Base-by-base conservation (phyloP, 2,888 invertebrate species). In the Frankliniella fusca region DNA sequence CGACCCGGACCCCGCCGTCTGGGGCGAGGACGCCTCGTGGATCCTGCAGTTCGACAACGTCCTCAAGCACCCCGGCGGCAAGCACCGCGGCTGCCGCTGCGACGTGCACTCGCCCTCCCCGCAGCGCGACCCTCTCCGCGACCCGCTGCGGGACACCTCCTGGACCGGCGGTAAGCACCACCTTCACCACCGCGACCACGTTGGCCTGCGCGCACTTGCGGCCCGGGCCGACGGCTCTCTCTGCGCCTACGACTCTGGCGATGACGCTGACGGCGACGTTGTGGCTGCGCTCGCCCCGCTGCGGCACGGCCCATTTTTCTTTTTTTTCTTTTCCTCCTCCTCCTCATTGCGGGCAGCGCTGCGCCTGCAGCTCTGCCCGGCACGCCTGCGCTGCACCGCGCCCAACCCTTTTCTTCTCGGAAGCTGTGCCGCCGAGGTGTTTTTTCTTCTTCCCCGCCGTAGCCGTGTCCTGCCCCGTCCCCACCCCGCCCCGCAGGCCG, bases 31-130 rank as follows among this genome's bases (percentile, higher is more conserved):
- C 85, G 88, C 89, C 85, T 88, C 87, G 82, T 90, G 90, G 90
- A 90, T 90, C 82, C 87, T 89, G 76, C 88, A 89, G 83, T 90
- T 90, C 88, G 90, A 90, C 86, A 89, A 89, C 85, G 88, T 90
- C 84, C 88, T 90, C 70, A 89, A 89, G 83, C 89, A 89, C 85
- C 89, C 89, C 5, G 89, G 88, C 70, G 88, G 88, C 18, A 86
- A 88, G 81, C 87, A 88, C 65, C 87, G 88, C 83, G 89, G 89
- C 80, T 89, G 89, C 84, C 87, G 87, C 82, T 89, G 88, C 84
- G 89, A 89, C 84, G 86, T 88, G 81, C 88, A 89, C 84, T 87
- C 70, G 70, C 70, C 70, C 23, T 76, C 70, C 11, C 70, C 70
- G 23, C 70, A 76, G 70, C 70, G 81, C 27, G 70, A 76, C 70